Base-by-base conservation (phyloP, 92 coral and sea anemone genomes). In the Zoanthus gigantus region DNA sequence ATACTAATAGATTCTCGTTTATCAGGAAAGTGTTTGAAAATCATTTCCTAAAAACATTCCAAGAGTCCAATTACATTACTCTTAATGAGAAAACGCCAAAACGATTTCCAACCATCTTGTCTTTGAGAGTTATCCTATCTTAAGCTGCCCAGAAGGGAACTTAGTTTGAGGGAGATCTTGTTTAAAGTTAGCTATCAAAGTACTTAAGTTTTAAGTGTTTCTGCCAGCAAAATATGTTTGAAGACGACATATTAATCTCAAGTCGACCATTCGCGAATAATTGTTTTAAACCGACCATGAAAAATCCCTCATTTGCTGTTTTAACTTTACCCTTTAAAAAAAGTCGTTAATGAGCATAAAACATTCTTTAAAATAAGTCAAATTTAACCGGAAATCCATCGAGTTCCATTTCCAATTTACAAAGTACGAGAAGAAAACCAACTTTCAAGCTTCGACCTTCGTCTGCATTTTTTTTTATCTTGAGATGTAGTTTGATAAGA, bases 381-480 rank as follows among this genome's bases (percentile, higher is more conserved):
- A 63, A 81, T 81, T 81, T 81, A 79, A 53, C 85, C 74, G 75
- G 75, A 81, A 81, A 47, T 11, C 85, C 74, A 15, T 23, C 45
- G 42, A 69, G 75, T 66, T 52, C 45, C 85, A 46, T 61, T 80
- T 23, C n/a, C 4, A 5, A 15, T 13, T 44, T 45, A 42, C 34
- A 13, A 46, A 17, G 65, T 23, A 80, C 47, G 37, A 45, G 23
- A 23, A 29, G 23, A 81, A 81, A 54, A 67, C 42, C 61, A 61
- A 45, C 60, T 67, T 80, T 16, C 74, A 44, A 80, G 58, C 85
- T 65, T 31, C 58, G 76, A 81, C 85, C 85, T 30, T 46, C 16
- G 74, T 44, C 6, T 16, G 15, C 74, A 16, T 29, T 30, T 7
- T 53, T 81, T 37, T 65, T 57, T 6, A 7, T 18, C 65, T 58